Percentiles rank a stretch among this genome's conserved stretches.
phyloP scores from a whole-genome alignment of 2,888 invertebrate genomes.

The Calliphora vomitoria region DNA sequence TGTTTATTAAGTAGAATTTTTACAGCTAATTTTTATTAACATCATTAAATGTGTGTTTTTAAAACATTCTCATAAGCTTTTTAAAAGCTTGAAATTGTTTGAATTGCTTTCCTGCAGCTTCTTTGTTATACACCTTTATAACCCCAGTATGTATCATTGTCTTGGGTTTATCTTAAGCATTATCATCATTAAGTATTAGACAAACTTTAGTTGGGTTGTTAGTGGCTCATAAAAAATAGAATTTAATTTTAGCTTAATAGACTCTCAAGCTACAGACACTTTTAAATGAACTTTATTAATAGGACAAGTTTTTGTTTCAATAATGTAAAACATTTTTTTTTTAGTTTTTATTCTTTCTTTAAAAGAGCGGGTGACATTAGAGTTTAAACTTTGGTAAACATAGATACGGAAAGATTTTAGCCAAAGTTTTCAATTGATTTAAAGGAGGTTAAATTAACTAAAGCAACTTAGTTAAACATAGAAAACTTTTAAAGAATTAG shows the following conservation, averaged over 20 bases:
- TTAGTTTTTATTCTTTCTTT: too few relatives aligned
- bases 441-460: not conserved
- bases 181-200: not conserved
- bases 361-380: not conserved
- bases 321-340: not conserved
- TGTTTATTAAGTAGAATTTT: slow-evolving; percentile 10
- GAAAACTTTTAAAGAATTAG: too few relatives aligned
- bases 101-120: not conserved
- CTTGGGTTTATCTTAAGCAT: too few relatives aligned
- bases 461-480: too few relatives aligned
- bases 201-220: not conserved
- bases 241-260: slow-evolving; percentile 52
- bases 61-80: not conserved
- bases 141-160: not conserved
- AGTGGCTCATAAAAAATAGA: slow-evolving; percentile 32
- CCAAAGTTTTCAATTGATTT: not conserved
- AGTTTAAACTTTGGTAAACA: slow-evolving; percentile 8
- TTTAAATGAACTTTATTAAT: not conserved
- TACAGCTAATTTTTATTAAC: slow-evolving; percentile 42
- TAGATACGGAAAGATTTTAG: not conserved
- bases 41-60: slow-evolving; percentile 24
- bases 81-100: not conserved
- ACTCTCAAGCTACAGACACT: slow-evolving; percentile 27
- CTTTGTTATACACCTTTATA: slow-evolving; percentile 8
- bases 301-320: too few relatives aligned